A percentile compares a stretch with the other conserved stretches of the same genome.
These are phyloP conservation scores for Taphrorychus bicolor DNA, from an alignment of 2,888 invertebrate species.

Conservation along the genomic window DNA sequence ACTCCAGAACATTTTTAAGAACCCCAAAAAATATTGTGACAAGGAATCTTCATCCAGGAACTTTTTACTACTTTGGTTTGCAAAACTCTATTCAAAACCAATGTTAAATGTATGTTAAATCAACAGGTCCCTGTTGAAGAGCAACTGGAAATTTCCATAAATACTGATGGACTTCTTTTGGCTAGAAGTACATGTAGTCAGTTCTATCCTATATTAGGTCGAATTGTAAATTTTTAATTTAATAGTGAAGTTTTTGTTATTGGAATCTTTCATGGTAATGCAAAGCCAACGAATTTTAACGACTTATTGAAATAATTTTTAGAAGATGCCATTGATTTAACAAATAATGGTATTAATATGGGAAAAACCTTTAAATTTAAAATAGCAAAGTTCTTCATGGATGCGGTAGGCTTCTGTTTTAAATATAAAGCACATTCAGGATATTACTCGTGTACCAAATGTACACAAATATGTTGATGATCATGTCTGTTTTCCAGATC, in stretches of 20 bases:
- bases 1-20: not conserved
- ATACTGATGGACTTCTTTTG: not conserved
- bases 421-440: not conserved
- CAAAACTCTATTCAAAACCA: not conserved
- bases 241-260: not conserved
- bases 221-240: not conserved
- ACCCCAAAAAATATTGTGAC: not conserved
- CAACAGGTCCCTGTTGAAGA: not conserved
- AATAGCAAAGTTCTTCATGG: not conserved
- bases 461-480: not conserved
- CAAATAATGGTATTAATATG: not conserved
- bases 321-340: not conserved
- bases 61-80: not conserved
- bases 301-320: not conserved
- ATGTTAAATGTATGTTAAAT: not conserved
- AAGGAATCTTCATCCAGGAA: not conserved
- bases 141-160: not conserved
- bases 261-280: not conserved
- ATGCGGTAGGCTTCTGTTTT: not conserved
- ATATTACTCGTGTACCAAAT: not conserved
- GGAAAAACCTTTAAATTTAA: not conserved
- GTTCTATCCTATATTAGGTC: not conserved
- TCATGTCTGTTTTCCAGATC: not conserved
- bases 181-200: not conserved
- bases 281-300: not conserved